Conservation (phyloP, 1,140 invertebrate species). For the Berghia stephanieae region DNA sequence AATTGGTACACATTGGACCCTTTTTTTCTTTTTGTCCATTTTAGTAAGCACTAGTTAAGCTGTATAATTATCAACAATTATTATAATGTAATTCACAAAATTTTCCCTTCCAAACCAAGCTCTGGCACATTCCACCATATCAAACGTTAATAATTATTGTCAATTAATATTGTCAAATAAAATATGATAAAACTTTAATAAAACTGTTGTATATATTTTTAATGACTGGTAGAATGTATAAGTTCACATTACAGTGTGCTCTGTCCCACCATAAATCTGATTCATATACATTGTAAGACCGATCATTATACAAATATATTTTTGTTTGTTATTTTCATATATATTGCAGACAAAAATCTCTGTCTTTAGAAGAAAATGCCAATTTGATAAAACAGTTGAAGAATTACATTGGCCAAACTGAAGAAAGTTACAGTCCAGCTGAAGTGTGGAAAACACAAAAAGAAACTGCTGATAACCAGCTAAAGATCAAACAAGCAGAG, state of each 20-base stretch:
- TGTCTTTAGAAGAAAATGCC: constrained; percentile 9
- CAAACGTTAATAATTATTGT: background rate
- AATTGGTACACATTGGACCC: no score
- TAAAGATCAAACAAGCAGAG: constrained; percentile 42
- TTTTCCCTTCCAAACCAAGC: no score
- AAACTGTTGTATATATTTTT: background rate
- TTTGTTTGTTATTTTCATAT: background rate
- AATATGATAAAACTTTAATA: background rate
- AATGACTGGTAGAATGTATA: background rate
- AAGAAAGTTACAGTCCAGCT: constrained; percentile 43
- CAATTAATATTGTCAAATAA: background rate
- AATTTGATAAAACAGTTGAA: constrained; percentile 49
- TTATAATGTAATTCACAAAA: no score
- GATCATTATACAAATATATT: background rate
- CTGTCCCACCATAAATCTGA: background rate
- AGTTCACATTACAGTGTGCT: background rate
- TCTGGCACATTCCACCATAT: no score
- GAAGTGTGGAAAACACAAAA: constrained; percentile 54
- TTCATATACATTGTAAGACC: background rate
- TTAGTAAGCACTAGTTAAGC: no score
- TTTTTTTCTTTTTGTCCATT: no score
- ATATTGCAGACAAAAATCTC: constrained; percentile 10
- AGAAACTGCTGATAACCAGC: constrained; percentile 46
- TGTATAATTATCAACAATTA: no score
- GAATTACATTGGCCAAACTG: constrained; percentile 52